Conservation (phyloP, 2,888 invertebrate genomes). For the Sialis fuliginosa region DNA sequence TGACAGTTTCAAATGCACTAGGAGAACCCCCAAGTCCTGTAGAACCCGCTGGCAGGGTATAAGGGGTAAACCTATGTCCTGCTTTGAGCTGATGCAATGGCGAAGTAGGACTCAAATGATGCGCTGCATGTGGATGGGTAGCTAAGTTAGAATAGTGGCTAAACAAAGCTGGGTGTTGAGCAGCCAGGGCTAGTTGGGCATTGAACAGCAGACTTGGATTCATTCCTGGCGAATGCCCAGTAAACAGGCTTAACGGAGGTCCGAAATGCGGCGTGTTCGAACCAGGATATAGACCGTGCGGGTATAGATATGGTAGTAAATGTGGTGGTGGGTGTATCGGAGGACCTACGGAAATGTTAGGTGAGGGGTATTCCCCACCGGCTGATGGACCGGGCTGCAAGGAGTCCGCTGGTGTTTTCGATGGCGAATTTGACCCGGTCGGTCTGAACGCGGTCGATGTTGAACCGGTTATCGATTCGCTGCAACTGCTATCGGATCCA, state of each 20-base stretch:
- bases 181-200: slow-evolving; percentile 71
- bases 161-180: slow-evolving; percentile 67
- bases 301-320: slow-evolving; percentile 82
- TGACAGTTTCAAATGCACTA: slow-evolving; percentile 80
- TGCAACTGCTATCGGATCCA: slow-evolving; percentile 57
- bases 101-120: slow-evolving; percentile 30
- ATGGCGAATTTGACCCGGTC: slow-evolving; percentile 29
- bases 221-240: slow-evolving; percentile 44
- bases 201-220: slow-evolving; percentile 76
- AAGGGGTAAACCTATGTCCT: slow-evolving; percentile 75
- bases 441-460: slow-evolving; percentile 21
- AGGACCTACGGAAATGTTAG: slow-evolving; percentile 87
- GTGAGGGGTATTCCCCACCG: slow-evolving; percentile 51
- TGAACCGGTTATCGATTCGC: slow-evolving; percentile 36
- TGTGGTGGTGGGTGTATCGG: slow-evolving; percentile 82
- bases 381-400: slow-evolving; percentile 32
- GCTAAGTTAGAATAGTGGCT: slow-evolving; percentile 46
- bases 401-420: slow-evolving; percentile 22
- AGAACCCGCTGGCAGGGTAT: slow-evolving; percentile 52
- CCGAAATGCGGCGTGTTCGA: slow-evolving; percentile 35
- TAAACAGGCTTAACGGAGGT: slow-evolving; percentile 44
- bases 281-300: slow-evolving; percentile 70
- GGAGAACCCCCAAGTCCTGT: slow-evolving; percentile 29
- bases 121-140: slow-evolving; percentile 42
- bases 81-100: slow-evolving; percentile 51